phyloP scores from a whole-genome alignment of 2,113 vertebrate genomes.

The Anguilla japonica region DNA sequence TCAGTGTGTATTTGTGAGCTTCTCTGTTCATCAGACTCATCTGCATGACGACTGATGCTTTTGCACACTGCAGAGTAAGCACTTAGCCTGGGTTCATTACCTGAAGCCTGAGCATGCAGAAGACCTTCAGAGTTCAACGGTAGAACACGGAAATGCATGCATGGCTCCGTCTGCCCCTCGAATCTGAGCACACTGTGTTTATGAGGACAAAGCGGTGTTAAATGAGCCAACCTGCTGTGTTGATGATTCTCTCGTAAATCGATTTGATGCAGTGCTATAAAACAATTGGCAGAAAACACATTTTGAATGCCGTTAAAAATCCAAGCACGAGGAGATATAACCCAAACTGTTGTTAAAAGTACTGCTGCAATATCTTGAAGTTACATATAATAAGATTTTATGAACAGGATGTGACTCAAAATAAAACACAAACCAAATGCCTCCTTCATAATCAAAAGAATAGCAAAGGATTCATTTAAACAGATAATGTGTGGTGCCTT shows the following conservation, averaged over 20 bases:
- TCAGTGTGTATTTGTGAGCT: neutral
- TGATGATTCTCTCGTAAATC: neutral
- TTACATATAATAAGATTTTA: neutral
- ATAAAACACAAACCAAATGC: no score
- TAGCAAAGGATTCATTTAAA: no score
- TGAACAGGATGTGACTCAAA: neutral
- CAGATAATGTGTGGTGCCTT: no score
- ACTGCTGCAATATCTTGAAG: neutral
- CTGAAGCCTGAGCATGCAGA: neutral
- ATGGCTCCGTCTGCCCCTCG: no score
- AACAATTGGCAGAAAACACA: neutral
- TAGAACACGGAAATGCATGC: no score
- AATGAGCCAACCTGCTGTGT: neutral
- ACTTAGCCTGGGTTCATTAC: neutral
- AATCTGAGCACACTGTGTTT: neutral
- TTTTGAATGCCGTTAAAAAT: neutral
- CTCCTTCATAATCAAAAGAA: no score
- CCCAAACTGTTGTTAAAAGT: neutral
- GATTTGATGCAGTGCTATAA: neutral
- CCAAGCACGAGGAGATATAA: neutral
- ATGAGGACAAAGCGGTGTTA: neutral
- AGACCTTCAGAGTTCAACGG: no score
- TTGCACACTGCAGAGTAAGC: no score
- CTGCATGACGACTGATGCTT: neutral
- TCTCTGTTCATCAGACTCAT: no score